These are phyloP conservation scores for Neolamprologus caudopunctatus DNA, from an alignment of 2,113 vertebrate species.

Conservation along the genomic window DNA sequence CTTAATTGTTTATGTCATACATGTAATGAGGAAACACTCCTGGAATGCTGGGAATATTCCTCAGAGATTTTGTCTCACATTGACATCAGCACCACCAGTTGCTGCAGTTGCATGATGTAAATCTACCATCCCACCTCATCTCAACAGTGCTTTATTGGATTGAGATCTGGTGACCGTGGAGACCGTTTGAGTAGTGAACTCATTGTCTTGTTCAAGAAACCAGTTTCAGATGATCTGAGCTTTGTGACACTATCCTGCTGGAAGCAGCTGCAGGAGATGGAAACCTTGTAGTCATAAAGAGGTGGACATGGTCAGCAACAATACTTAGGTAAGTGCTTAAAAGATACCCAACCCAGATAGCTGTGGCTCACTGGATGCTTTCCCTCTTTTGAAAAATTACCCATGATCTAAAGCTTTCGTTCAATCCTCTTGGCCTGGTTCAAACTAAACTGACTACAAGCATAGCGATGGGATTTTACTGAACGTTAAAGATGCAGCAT, in stretches of 20 bases:
- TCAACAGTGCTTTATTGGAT: background rate
- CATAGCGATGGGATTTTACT: background rate
- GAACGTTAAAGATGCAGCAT: background rate
- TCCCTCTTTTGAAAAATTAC: background rate
- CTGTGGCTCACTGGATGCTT: accelerated
- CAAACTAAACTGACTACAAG: background rate
- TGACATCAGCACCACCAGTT: background rate
- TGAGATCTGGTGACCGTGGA: background rate
- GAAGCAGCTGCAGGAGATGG: accelerated
- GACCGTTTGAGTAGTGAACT: background rate
- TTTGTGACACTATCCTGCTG: background rate
- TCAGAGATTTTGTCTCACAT: background rate
- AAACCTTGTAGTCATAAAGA: background rate
- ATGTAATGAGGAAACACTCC: background rate
- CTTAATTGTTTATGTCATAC: background rate
- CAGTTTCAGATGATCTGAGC: background rate
- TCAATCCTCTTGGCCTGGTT: background rate
- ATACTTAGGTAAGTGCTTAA: background rate
- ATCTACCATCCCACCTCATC: background rate
- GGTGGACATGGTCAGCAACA: background rate
- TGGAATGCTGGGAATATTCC: background rate
- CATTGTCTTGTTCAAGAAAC: background rate
- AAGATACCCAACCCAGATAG: background rate
- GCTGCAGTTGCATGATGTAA: background rate
- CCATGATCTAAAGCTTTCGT: background rate